Evolutionary conservation across 2,113 vertebrate species (phyloP).

Genomic region (Brachyhypopomus occidentalis): DNA sequence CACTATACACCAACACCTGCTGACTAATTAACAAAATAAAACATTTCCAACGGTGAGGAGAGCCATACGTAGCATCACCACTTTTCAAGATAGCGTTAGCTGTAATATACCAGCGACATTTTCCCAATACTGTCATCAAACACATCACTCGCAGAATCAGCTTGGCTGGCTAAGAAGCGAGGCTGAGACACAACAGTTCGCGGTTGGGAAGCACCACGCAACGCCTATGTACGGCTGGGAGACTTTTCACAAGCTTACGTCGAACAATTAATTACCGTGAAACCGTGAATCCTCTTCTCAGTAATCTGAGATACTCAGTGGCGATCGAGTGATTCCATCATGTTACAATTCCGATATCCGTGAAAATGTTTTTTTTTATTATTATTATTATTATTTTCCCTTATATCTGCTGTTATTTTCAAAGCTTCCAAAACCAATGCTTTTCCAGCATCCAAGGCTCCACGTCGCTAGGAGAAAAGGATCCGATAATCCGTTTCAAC

Average conservation of each 20-base stretch:
- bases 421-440: conserved; percentile 16
- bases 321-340: not conserved
- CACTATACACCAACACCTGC: no score
- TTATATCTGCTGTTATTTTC: not conserved
- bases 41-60: no score
- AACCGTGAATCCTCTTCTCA: conserved; percentile 7
- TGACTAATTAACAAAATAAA: no score
- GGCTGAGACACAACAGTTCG: not conserved
- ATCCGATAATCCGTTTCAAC: conserved; percentile 47
- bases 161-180: not conserved
- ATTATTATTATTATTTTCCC: no score
- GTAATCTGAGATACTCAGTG: not conserved
- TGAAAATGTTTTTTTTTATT: not conserved
- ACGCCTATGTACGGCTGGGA: not conserved
- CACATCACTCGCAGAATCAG: no score
- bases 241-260: not conserved
- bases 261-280: conserved; percentile 8
- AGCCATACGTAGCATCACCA: no score
- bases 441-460: conserved; percentile 47
- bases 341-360: not conserved
- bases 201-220: no score
- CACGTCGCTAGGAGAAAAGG: conserved; percentile 68
- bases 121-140: no score
- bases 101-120: no score
- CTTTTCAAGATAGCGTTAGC: no score